Conservation (phyloP, 2,113 vertebrate genomes). For the Azemiops feae region DNA sequence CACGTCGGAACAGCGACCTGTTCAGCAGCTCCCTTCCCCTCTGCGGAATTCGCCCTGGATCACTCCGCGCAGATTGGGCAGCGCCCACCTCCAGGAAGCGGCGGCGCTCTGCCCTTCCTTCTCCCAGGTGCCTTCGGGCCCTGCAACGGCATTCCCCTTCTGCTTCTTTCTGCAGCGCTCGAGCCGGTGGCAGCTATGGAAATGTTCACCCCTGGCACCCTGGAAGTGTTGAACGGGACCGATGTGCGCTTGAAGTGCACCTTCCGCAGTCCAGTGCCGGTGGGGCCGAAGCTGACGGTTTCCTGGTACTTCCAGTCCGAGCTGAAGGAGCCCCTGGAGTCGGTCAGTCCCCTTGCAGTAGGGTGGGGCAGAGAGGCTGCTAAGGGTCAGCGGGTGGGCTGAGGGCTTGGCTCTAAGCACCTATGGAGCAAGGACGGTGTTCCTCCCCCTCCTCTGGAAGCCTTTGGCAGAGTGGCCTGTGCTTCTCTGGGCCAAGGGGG, state of each 20-base stretch:
- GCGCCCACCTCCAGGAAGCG: background rate
- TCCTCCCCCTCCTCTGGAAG: background rate
- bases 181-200: slow-evolving; percentile 73
- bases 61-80: background rate
- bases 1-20: background rate
- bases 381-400: background rate
- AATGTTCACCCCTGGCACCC: slow-evolving; percentile 75
- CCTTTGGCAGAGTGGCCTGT: background rate
- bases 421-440: background rate
- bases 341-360: slow-evolving; percentile 69
- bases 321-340: slow-evolving; percentile 71
- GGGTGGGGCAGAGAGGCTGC: background rate
- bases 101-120: background rate
- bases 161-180: slow-evolving; percentile 61
- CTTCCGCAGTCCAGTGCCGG: slow-evolving; percentile 75
- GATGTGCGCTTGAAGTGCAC: slow-evolving; percentile 87
- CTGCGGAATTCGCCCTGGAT: background rate
- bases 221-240: slow-evolving; percentile 89
- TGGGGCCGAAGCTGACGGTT: slow-evolving; percentile 65
- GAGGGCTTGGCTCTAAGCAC: background rate
- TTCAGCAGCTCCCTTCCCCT: background rate
- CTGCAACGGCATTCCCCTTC: background rate
- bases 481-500: background rate
- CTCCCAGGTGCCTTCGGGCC: background rate
- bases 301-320: slow-evolving; percentile 88